Percentiles rank a stretch among this genome's conserved stretches.
Conservation (phyloP, 2,888 invertebrate genomes). For the Fragum whitleyi region DNA sequence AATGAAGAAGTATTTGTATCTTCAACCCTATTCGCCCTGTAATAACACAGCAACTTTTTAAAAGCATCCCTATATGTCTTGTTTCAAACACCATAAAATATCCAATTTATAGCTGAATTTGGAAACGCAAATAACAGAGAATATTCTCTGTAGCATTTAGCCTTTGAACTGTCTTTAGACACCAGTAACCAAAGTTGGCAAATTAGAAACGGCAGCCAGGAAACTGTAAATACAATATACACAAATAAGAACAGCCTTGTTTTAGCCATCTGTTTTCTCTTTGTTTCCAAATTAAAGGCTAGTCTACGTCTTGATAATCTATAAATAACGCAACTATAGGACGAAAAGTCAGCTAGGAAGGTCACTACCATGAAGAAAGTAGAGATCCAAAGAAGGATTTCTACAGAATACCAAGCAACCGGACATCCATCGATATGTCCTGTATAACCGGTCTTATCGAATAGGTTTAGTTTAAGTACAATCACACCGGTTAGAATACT, state of each 20-base stretch:
- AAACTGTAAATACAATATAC: not conserved
- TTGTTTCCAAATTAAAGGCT: not conserved
- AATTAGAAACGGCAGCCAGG: not conserved
- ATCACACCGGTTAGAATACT: not conserved
- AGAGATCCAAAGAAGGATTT: not conserved
- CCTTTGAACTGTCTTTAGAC: not conserved
- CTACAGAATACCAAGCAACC: not conserved
- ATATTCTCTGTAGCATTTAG: slow-evolving; percentile 6
- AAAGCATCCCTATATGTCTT: not conserved
- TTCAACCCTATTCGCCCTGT: no score
- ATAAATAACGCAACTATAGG: not conserved
- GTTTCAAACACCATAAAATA: slow-evolving; percentile 18
- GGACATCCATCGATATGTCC: not conserved
- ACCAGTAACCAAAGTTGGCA: not conserved
- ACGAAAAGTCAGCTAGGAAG: not conserved
- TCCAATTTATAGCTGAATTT: slow-evolving; percentile 20
- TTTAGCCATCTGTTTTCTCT: not conserved
- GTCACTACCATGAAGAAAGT: not conserved
- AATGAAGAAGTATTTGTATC: no score
- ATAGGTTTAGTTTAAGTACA: not conserved
- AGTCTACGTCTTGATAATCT: not conserved
- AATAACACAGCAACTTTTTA: not conserved
- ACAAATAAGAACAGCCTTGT: not conserved
- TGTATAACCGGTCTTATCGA: not conserved
- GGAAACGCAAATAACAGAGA: not conserved